Base-by-base conservation (phyloP, 2,888 invertebrate genomes). In the Aquatica leii region DNA sequence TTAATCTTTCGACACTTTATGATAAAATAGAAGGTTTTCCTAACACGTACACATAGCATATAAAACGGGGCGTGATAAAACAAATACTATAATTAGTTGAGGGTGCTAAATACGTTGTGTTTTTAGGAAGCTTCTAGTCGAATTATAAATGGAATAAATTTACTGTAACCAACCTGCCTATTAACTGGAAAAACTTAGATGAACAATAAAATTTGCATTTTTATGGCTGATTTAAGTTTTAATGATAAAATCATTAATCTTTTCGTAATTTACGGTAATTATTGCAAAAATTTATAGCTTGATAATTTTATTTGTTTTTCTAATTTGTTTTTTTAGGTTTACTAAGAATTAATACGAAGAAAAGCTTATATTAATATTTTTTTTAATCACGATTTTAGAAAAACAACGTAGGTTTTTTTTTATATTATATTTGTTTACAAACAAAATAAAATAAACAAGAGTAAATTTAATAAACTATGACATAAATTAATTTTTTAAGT, bases 1-100 rank as follows among this genome's bases (percentile, higher is more conserved):
- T 60, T 67, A 65, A 67, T 67, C 67, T 67, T 67, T 67, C 67
- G 67, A 67, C 67, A 64, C 59, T 59, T 34, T 46, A 55, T 56
- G 62, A 56, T 56, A 56, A 48, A 35, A 48, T 11, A 17, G 46
- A 41, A 46, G 54, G 54, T 46, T 55, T 24, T 46, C 21, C 34
- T 48, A 18, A 56, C 56, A 34, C 11, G 54, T 55, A 56, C 35
- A 43, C 8, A 46, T 18, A 18, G n/a, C 18, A 1, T 20, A 18
- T 8, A 48, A 56, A 56, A 54, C 18, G 17, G 48, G 24, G 18
- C 14, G 56, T 55, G 56, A 56, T 56, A 56, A 56, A 48, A 12
- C 48, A 21, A 56, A 56, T 56, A 46, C 46, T 20, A 17, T 56
- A 56, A 56, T 56, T 56, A 56, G 17, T 31, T 8, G 9, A 20